Base-by-base conservation (phyloP, 2,888 invertebrate genomes). In the Buathra laborator region DNA sequence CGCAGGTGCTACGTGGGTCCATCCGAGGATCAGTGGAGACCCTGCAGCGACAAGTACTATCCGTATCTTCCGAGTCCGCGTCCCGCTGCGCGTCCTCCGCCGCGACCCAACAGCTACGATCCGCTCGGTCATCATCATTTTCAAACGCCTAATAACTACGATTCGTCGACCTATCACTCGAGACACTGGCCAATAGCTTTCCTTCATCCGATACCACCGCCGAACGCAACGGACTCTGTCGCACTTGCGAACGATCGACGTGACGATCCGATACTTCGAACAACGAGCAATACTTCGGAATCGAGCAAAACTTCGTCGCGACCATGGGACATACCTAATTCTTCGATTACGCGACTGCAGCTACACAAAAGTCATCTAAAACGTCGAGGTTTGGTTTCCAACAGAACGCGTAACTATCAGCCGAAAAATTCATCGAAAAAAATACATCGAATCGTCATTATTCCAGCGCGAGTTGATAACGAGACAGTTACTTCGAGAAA, bases 1-100 rank as follows among this genome's bases (percentile, higher is more conserved):
- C 92, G 1, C 85, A 97, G 97, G 97, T 98, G 98, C 90, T 97
- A 97, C 93, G 98, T 98, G 6, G 98, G 98, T 14, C 95, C 96
- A 3, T 95, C 95, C 2, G 95, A 95, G 10, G 97, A 97, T 81
- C 98, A 98, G 92, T 98, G 98, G 98, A 95, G 98, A 9, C 97
- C 97, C 7, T 98, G 98, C 93, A 98, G 97, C 89, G 97, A 98
- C 89, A 96, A 96, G 64, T 98, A 97, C 92, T 97, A 96, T 88
- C 97, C 97, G 0, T 95, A 96, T 83, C 82, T 89, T n/a, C 88
- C 89, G 3, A 90, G 89, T 83, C 78, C 89, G 12, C 89, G 90
- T 71, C 87, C 90, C 72, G 88, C 4, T 85, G 72, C 94, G 56
- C 86, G 68, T 62, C 70, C 56, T 64, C 75, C 91, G 92, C 78